Evolutionary conservation across 2,888 invertebrate species (phyloP), one percentile per base, ranked within the genome.

Genomic region (Pristionchus arcanus): DNA sequence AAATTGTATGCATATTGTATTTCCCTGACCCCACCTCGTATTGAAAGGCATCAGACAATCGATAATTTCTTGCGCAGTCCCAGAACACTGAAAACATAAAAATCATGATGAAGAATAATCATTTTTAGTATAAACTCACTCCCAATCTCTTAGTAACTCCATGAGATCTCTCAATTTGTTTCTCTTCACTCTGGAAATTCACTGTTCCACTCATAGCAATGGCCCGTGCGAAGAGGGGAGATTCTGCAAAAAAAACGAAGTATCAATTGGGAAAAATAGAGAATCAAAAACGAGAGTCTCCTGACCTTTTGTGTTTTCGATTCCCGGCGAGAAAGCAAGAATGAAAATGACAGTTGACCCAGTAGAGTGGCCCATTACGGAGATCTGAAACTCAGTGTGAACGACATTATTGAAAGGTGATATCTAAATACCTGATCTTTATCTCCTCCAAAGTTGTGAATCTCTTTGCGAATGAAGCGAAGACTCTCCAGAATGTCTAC

Each of bases 371-470:
- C 81, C 81, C 81, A 81, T 81, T 25, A 87, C 16, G 7, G 87
- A 25, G 5, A 87, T 66, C 87, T 68, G 31, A 42, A 87, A 16
- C 3, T 1, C n/a, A 7, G 5, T 7, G 42, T 49, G 42, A 49
- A 11, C 3, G 42, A 25, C 37, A n/a, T 16, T n/a, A 42, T 0
- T 13, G 37, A 3, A 25, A 31, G 1, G 2, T 53, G 2, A 28
- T 5, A 21, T 49, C 25, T 77, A 13, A n/a, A 9, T 4, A 53
- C 81, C 81, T 81, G 81, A 42, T 81, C n/a, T 53, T 81, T 87
- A 49, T 87, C 87, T 49, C 87, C 87, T 9, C 87, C 87, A 31
- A 87, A 87, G 21, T 11, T 28, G 53, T 87, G 87, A 16, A 87
- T 66, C n/a, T 68, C 66, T 2, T 66, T n/a, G 2, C 87, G 87